A percentile compares a stretch with the other conserved stretches of the same genome.
These are phyloP conservation scores for Oxytorus armatus DNA, from an alignment of 2,888 invertebrate species.

Conservation along the genomic window DNA sequence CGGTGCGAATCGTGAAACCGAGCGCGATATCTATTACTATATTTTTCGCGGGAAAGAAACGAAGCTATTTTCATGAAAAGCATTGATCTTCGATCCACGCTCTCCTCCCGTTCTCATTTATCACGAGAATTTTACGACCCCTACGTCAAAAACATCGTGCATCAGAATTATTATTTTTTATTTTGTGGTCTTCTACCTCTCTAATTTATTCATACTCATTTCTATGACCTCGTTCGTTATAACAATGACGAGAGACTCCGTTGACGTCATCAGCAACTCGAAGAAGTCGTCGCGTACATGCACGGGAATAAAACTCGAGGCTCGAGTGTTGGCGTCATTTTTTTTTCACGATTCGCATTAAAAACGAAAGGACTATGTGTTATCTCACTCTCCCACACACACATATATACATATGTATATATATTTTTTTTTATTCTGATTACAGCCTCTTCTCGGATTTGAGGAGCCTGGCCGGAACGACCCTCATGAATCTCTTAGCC, in stretches of 20 bases:
- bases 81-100: not conserved
- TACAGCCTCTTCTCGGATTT: slow-evolving; percentile 89
- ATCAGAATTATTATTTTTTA: not conserved
- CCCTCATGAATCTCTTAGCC: slow-evolving; percentile 88
- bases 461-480: slow-evolving; percentile 88
- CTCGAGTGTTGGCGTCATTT: slow-evolving; percentile 4
- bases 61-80: slow-evolving; percentile 24
- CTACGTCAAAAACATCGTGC: slow-evolving; percentile 2
- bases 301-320: slow-evolving; percentile 38
- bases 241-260: slow-evolving; percentile 15
- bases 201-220: slow-evolving; percentile 36
- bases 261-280: not conserved
- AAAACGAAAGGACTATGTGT: not conserved
- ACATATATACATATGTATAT: not conserved
- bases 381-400: not conserved
- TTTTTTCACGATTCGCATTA: not conserved
- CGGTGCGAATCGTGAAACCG: slow-evolving; percentile 12
- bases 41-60: slow-evolving; percentile 6
- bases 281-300: not conserved
- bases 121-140: slow-evolving; percentile 1
- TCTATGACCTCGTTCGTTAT: not conserved
- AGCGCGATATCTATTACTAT: slow-evolving; percentile 11
- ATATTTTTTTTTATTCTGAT: slow-evolving; percentile 77
- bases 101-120: slow-evolving; percentile 1
- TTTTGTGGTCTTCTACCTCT: not conserved